Evolutionary conservation across 2,797 vertebrate species (phyloP), one percentile per base, ranked within the genome.

Genomic region (Gymnothorax javanicus): DNA sequence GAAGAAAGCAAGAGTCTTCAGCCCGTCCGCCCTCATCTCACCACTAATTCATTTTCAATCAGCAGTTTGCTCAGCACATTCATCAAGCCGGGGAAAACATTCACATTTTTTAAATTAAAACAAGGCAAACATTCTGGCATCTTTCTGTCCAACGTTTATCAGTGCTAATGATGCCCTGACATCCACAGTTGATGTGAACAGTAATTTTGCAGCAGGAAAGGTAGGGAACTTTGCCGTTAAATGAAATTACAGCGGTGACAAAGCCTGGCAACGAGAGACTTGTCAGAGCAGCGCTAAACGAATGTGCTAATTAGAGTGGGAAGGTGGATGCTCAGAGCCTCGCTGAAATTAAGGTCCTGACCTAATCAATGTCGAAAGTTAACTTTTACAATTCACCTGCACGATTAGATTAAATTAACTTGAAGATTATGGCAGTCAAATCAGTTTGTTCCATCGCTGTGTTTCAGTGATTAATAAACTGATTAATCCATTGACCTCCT

Each of bases 321-420:
- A 43, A 50, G 79, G 60, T 0, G 60, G 85, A 27, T 1, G 7
- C 77, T 56, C 43, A 82, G 56, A 5, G 1, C 52, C 50, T 17
- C 8, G 33, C 50, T 67, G 9, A 60, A 67, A 86, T 33, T 43
- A 81, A 81, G 60, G 81, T 82, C 85, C 81, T 33, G 85, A 43
- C 62, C 79, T 23, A 56, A 81, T 56, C 50, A 64, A 25, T 25
- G 43, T 33, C 60, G 3, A 54, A 27, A 27, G 54, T 64, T 25
- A 86, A 84, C 58, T 75, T 43, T 20, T 75, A 75, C 73, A 27
- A 33, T 27, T 27, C 12, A 75, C 73, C 73, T 75, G 73, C 73
- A 6, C 7, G 27, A 52, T n/a, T 52, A 56, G 1, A 13, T 23
- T 33, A 13, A 56, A 56, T 50, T 9, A 12, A 62, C 13, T 15